Base-by-base conservation (phyloP, 2,113 vertebrate genomes). In the Coptodon bakossiorum region DNA sequence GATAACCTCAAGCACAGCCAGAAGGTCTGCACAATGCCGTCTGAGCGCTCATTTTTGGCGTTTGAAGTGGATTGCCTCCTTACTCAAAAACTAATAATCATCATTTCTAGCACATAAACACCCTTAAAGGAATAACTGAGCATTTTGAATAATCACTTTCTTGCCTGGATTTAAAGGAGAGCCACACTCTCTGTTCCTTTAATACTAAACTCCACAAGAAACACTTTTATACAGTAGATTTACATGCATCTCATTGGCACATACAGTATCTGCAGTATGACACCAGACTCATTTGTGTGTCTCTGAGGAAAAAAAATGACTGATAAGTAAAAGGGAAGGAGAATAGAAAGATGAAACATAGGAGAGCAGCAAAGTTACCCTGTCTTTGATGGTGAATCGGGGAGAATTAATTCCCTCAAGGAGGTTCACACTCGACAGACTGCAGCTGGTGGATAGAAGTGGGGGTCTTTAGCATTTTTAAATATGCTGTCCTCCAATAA, bases 301-400 rank as follows among this genome's bases (percentile, higher is more conserved):
- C 68, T 59, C 11, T 29, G 16, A 61, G 6, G 54, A 5, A 56
- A 8, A 66, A 29, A 13, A 86, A 88, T 0, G 79, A 85, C 53
- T 83, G 76, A 88, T 84, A 82, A 82, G 71, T n/a, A 14, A 79
- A 78, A 43, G 57, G 24, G 31, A 59, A 59, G 16, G 54, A 86
- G 80, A 86, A 86, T 8, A 84, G 7, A 14, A 29, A 50, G 78
- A 86, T 86, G 86, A 88, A 87, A 82, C 53, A 50, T 11, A 56
- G 13, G 29, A 52, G 22, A 81, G 76, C 24, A 6, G 57, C 38
- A 79, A 86, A 90, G 82, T 84, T 82, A n/a, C 14, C 38, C 68
- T 40, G 52, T 76, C 85, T 92, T 84, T 92, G 85, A 91, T 88
- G 84, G 80, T 76, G 76, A 90, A 83, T 84, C 29, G 78, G 59